These are phyloP conservation scores for Plebejus melissa DNA, from an alignment of 2,888 invertebrate genomes.

Conservation along the genomic window DNA sequence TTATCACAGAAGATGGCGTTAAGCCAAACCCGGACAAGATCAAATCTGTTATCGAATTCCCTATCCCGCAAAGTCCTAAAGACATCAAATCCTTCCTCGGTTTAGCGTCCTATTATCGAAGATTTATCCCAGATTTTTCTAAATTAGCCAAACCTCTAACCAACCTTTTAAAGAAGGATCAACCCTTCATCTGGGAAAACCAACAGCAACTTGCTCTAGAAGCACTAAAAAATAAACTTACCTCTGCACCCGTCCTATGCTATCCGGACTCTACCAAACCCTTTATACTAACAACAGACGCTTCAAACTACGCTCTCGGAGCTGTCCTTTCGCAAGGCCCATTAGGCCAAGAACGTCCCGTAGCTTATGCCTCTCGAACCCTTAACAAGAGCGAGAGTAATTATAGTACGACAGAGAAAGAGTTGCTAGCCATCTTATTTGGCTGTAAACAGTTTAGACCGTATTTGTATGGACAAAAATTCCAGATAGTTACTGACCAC, in stretches of 20 bases:
- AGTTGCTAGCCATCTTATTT: constrained; percentile 5
- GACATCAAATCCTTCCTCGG: constrained; percentile 34
- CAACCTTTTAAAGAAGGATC: not conserved
- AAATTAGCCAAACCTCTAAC: not conserved
- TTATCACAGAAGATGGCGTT: constrained; percentile 1
- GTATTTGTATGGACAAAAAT: constrained; percentile 34
- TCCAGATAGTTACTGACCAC: constrained; percentile 37
- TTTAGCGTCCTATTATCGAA: not conserved
- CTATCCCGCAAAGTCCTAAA: constrained; percentile 30
- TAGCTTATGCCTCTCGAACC: constrained; percentile 32
- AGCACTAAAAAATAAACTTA: constrained; percentile 33
- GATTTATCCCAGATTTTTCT: constrained; percentile 7
- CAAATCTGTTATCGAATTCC: constrained; percentile 2
- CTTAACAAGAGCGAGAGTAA: constrained; percentile 28
- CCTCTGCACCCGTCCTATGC: constrained; percentile 41
- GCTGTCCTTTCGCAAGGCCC: constrained; percentile 42
- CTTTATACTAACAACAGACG: constrained; percentile 42
- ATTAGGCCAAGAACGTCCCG: constrained; percentile 31
- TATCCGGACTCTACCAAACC: constrained; percentile 47
- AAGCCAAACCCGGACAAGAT: not conserved
- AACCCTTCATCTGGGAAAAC: constrained; percentile 1
- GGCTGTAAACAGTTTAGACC: constrained; percentile 13
- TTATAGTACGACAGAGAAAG: constrained; percentile 17
- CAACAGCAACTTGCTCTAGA: not conserved
- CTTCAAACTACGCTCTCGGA: constrained; percentile 42